These are phyloP conservation scores for Neodiprion virginianus DNA, from an alignment of 1,140 invertebrate species.

Conservation along the genomic window DNA sequence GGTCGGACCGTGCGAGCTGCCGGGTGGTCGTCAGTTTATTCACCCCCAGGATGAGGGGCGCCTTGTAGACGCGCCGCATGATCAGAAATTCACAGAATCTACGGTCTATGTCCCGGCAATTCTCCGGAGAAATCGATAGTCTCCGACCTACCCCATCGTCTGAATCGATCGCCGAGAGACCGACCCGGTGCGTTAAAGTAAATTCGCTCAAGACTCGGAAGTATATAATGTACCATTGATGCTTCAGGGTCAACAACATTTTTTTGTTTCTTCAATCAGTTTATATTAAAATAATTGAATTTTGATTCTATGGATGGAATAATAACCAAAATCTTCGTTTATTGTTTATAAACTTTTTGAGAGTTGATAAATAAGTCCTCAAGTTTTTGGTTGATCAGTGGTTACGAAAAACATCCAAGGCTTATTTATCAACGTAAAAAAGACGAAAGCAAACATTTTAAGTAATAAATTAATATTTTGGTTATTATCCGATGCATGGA, in stretches of 20 bases:
- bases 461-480: no score
- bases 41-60: not conserved
- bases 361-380: no score
- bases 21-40: not conserved
- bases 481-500: no score
- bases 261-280: not conserved
- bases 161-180: not conserved
- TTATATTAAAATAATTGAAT: not conserved
- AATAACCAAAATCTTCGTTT: not conserved
- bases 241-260: not conserved
- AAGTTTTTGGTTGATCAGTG: no score
- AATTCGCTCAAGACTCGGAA: not conserved
- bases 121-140: not conserved
- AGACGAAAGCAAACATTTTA: no score
- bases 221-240: not conserved
- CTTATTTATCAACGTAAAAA: no score
- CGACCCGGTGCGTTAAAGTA: not conserved
- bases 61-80: not conserved
- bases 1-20: not conserved
- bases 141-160: not conserved
- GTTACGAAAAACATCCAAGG: no score
- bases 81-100: not conserved
- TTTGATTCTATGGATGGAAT: not conserved
- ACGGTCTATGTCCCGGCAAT: not conserved
- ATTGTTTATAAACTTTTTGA: no score